Base-by-base conservation (phyloP, 2,797 vertebrate genomes). In the Aeoliscus strigatus region DNA sequence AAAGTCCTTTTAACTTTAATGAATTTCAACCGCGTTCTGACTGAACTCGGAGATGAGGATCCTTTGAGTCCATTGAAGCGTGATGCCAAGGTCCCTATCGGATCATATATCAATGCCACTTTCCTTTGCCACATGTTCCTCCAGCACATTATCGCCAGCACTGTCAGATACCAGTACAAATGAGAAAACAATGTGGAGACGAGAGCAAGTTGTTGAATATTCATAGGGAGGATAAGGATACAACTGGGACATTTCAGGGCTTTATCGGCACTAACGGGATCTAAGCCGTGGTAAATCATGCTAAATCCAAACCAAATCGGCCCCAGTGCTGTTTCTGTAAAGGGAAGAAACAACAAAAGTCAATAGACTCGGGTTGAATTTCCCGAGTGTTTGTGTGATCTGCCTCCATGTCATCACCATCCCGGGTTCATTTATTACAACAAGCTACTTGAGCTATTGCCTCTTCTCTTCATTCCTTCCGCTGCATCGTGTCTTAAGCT, bases 231-330 rank as follows among this genome's bases (percentile, higher is more conserved):
- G 78, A 81, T 81, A 73, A 81, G 69, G 74, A 73, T 71, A 60
- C 70, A 78, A 78, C 72, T 68, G 82, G 82, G 81, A 82, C 78
- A 75, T 68, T 83, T 79, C 65, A 69, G 63, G 68, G 79, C 73
- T 82, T 84, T 83, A 84, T 82, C 75, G 34, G 42, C 56, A 46
- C 77, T 83, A 82, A 83, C 82, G 76, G 77, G 77, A 86, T 85
- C 78, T 80, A 75, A 81, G 81, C 82, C 61, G 44, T 68, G 77
- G 61, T 83, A 86, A 86, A 81, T 80, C 77, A 78, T 79, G 79
- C 74, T 79, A 81, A 86, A 84, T 71, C 79, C 73, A 74, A 73
- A 79, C 66, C 66, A 67, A 81, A 80, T 76, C 66, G 45, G 64
- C 74, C 66, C 49, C 62, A 41, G 46, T 39, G 53, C 73, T 58